Base-by-base conservation (phyloP, 2,113 vertebrate genomes). In the Alexandromys fortis region DNA sequence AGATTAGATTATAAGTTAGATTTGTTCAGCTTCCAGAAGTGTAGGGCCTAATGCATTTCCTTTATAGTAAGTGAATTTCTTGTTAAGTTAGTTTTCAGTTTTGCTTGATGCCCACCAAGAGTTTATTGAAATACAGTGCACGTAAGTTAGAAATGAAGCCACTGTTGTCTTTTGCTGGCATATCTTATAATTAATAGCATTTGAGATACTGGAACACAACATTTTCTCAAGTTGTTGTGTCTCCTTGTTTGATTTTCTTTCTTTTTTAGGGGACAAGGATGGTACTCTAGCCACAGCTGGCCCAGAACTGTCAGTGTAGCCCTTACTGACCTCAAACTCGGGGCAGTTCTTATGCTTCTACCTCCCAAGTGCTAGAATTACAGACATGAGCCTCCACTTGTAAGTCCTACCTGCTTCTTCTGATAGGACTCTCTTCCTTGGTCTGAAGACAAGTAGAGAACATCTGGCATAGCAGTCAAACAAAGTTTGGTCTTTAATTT, bases 1-100 rank as follows among this genome's bases (percentile, higher is more conserved):
- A 96, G 94, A 96, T 86, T 94, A 93, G 95, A 95, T 94, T 97
- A 72, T 26, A 1, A 91, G 42, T 92, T 38, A 91, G 94, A 97
- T 92, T 89, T 6, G 21, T 86, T 92, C 96, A 97, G 87, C 97
- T 96, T 90, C 70, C 91, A 95, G 97, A 98, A 83, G 70, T 97
- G 79, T 98, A 90, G 93, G 97, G 96, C 92, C 79, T 97, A 96
- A 97, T 52, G 92, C 52, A 90, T 92, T 96, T 96, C 94, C 95
- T 38, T 94, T 97, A 97, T 86, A 97, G 98, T 98, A 98, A 98
- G 98, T 98, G 81, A 19, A 97, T 45, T 45, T 47, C n/a, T 17
- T 52, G 92, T 92, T 11, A 97, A 96, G 82, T 90, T 2, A 30
- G 24, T 95, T 96, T 94, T 94, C n/a, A 93, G 76, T 61, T 92